phyloP scores from a whole-genome alignment of 1,140 invertebrate species.

The Planococcus citri region DNA sequence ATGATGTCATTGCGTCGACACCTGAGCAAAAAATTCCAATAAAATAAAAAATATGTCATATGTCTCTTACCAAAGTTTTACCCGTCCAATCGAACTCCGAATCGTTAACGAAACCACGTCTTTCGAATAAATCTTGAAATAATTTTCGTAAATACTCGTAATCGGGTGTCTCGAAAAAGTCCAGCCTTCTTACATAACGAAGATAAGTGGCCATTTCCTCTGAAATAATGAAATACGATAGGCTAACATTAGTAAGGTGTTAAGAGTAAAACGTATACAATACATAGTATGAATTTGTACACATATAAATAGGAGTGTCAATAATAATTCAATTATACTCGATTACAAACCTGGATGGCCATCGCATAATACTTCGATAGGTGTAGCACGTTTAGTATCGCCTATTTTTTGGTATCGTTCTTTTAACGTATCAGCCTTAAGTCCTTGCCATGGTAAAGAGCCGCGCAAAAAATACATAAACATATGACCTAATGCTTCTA shows the following conservation, averaged over 20 bases:
- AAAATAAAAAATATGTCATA: no score
- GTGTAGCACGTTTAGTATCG: slow-evolving; percentile 95
- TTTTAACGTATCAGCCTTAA: slow-evolving; percentile 98
- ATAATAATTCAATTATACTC: no score
- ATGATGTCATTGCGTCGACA: no score
- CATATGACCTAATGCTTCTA: slow-evolving; percentile 99
- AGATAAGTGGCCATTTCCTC: slow-evolving; percentile 95
- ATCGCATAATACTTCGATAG: slow-evolving; percentile 94
- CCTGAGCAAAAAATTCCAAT: no score
- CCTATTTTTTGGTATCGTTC: slow-evolving; percentile 99
- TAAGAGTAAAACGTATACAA: not conserved
- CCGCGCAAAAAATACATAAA: slow-evolving; percentile 99
- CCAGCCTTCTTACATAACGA: slow-evolving; percentile 88
- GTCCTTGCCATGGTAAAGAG: slow-evolving; percentile 97
- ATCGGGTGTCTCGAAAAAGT: slow-evolving; percentile 99
- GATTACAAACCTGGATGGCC: slow-evolving; percentile 65
- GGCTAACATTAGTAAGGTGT: not conserved
- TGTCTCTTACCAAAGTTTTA: slow-evolving; percentile 83
- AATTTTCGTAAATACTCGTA: slow-evolving; percentile 95
- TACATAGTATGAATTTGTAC: no score
- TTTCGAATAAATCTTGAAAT: slow-evolving; percentile 89
- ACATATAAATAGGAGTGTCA: no score
- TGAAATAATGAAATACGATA: slow-evolving; percentile 30
- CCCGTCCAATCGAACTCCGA: slow-evolving; percentile 98
- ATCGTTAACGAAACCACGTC: slow-evolving; percentile 83